Conservation (phyloP, 2,888 invertebrate species). For the Oscheius sp. region DNA sequence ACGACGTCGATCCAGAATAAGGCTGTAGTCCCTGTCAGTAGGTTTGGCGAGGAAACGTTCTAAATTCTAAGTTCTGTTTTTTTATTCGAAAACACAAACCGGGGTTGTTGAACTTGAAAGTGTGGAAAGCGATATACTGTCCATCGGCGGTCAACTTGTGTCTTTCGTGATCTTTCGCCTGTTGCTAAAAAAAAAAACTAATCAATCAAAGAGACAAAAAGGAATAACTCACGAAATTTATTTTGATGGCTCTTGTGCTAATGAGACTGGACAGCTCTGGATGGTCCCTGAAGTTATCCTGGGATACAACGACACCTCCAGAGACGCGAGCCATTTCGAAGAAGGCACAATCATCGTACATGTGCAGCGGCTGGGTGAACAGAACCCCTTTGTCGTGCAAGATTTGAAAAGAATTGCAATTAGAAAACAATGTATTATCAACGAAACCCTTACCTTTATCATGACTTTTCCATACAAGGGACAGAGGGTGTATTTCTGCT, state of each 20-base stretch:
- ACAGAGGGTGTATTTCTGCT: constrained; percentile 23
- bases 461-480: not conserved
- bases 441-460: constrained; percentile 4
- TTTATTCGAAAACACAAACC: not conserved
- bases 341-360: constrained; percentile 1
- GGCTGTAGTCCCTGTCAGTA: not conserved
- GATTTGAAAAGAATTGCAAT: not conserved
- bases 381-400: not conserved
- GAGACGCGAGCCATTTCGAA: constrained; percentile 1
- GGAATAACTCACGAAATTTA: not conserved
- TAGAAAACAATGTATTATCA: not conserved
- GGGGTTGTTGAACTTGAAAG: not conserved
- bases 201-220: too few species aligned
- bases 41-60: not conserved
- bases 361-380: not conserved
- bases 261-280: not conserved
- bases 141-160: constrained; percentile 31
- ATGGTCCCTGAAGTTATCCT: constrained; percentile 15
- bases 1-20: not conserved
- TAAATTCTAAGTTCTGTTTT: not conserved
- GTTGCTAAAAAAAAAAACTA: too few species aligned
- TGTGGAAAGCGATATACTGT: constrained; percentile 27
- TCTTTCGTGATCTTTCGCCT: not conserved
- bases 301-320: constrained; percentile 13
- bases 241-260: not conserved